Percentiles rank a stretch among this genome's conserved stretches.
Evolutionary conservation across 2,113 vertebrate species (phyloP).

Genomic region (Pycnonotus jocosus): DNA sequence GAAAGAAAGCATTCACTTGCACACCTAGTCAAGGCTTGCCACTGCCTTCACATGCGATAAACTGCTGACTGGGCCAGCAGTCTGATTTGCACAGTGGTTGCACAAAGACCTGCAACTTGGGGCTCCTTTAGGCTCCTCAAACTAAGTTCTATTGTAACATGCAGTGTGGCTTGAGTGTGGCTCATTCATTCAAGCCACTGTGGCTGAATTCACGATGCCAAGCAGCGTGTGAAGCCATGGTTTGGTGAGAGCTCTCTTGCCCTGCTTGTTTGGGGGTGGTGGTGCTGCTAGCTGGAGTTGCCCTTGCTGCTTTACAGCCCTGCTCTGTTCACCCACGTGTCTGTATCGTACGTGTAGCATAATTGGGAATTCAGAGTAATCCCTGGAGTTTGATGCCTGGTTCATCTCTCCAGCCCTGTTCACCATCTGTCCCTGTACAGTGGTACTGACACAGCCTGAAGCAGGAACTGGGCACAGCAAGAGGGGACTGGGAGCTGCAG

Average conservation of each 20-base stretch:
- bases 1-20: not conserved
- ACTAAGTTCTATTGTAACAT: not conserved
- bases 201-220: not conserved
- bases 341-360: fast-evolving
- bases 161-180: not conserved
- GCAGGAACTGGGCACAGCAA: not conserved
- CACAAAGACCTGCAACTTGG: not conserved
- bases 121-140: not conserved
- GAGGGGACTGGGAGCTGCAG: not conserved
- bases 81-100: not conserved
- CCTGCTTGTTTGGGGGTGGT: not conserved
- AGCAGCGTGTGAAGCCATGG: not conserved
- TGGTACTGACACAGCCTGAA: not conserved
- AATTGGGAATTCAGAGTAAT: not conserved
- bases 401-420: not conserved
- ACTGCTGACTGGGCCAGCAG: not conserved
- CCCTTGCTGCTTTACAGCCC: fast-evolving
- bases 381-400: not conserved
- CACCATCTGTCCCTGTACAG: not conserved
- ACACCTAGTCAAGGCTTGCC: not conserved
- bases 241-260: not conserved
- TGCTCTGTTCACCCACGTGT: not conserved
- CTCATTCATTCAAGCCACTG: not conserved
- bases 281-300: not conserved
- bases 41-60: not conserved